Evolutionary conservation across 2,888 invertebrate species (phyloP).

Genomic region (Pristionchus mayeri): DNA sequence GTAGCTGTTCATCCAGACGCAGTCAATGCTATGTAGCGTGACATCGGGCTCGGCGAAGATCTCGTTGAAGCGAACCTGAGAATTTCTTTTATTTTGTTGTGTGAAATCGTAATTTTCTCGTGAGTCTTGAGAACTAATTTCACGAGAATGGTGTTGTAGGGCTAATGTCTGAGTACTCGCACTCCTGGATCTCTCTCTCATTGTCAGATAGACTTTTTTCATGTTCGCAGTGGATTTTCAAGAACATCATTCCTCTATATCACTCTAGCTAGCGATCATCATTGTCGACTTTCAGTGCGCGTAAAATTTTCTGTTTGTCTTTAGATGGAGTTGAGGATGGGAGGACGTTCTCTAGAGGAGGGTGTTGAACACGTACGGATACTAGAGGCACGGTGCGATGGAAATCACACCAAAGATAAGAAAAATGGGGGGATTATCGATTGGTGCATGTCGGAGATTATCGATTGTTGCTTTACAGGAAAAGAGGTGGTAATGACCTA

Average conservation of each 20-base stretch:
- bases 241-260: background rate
- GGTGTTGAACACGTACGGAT: background rate
- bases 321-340: background rate
- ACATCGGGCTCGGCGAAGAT: constrained; percentile 60
- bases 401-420: too few relatives aligned
- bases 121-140: too few relatives aligned
- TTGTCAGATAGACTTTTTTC: too few relatives aligned
- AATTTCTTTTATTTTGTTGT: background rate
- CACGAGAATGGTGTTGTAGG: too few relatives aligned
- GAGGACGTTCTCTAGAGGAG: background rate
- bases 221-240: too few relatives aligned
- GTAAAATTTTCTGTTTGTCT: constrained; percentile 21
- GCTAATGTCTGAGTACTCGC: too few relatives aligned
- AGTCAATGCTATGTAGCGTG: constrained; percentile 60
- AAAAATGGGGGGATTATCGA: too few relatives aligned
- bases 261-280: background rate
- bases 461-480: too few relatives aligned
- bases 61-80: constrained; percentile 58
- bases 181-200: too few relatives aligned
- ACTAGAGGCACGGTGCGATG: too few relatives aligned
- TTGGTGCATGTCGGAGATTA: too few relatives aligned
- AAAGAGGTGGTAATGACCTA: too few relatives aligned
- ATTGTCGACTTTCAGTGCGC: constrained; percentile 17
- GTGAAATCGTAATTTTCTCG: background rate
- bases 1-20: constrained; percentile 60